Conservation (phyloP, 1,140 invertebrate genomes). For the Tetragnatha versicolor region DNA sequence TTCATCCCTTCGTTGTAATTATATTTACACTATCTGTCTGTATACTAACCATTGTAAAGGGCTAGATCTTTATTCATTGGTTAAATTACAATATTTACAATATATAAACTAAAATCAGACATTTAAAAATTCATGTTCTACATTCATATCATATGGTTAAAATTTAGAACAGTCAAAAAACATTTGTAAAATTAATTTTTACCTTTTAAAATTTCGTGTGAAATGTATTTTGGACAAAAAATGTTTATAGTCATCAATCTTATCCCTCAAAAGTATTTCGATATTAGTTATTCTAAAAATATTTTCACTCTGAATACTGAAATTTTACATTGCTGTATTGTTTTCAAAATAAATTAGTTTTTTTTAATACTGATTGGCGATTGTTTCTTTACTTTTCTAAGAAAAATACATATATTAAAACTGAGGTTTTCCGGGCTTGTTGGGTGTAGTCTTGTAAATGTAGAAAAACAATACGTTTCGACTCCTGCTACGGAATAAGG, state of each 20-base stretch:
- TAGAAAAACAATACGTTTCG: too few species aligned
- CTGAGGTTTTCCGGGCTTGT: too few species aligned
- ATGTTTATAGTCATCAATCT: too few species aligned
- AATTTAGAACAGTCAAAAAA: background rate
- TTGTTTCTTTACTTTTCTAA: too few species aligned
- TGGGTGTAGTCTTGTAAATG: too few species aligned
- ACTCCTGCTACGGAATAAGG: too few species aligned
- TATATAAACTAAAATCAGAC: background rate
- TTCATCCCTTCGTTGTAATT: too few species aligned
- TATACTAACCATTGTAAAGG: background rate
- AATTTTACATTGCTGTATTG: slow-evolving; percentile 19
- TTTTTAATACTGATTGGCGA: too few species aligned
- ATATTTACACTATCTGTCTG: background rate
- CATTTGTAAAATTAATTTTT: background rate
- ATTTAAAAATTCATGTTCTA: background rate
- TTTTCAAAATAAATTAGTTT: slow-evolving; percentile 28
- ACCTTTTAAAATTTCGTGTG: background rate
- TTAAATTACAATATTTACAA: background rate
- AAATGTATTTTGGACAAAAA: too few species aligned
- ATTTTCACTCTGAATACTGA: slow-evolving; percentile 30
- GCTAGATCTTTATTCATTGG: background rate
- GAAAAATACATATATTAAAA: too few species aligned
- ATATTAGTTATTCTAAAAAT: background rate
- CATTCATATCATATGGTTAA: background rate
- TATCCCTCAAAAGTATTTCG: background rate